These are phyloP conservation scores for Cybosia mesomella DNA, from an alignment of 2,888 invertebrate species.

Conservation along the genomic window DNA sequence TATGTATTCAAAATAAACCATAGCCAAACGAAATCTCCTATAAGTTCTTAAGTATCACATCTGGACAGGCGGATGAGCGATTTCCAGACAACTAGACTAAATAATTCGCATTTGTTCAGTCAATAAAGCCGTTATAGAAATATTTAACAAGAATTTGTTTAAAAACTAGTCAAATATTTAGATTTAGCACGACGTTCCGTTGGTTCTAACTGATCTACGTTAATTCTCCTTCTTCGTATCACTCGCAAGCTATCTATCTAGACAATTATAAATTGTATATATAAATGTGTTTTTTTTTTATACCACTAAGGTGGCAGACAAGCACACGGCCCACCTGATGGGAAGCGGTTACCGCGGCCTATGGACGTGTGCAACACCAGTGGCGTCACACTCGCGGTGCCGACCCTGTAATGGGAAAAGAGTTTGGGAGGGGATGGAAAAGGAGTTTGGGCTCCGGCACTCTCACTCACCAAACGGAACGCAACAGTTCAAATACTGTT, in stretches of 20 bases:
- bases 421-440: no score
- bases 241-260: not conserved
- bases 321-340: no score
- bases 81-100: constrained; percentile 23
- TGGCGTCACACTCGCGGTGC: no score
- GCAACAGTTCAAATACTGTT: no score
- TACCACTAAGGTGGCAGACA: no score
- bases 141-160: constrained; percentile 14
- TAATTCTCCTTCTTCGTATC: constrained; percentile 7
- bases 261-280: not conserved
- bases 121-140: constrained; percentile 21
- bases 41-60: constrained; percentile 7
- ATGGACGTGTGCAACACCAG: no score
- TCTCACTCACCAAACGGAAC: no score
- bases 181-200: constrained; percentile 6
- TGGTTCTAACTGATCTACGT: constrained; percentile 10
- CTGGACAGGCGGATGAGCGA: constrained; percentile 6
- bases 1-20: not conserved
- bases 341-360: no score
- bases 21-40: not conserved
- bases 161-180: constrained; percentile 25
- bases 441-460: no score
- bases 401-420: no score
- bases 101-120: constrained; percentile 24
- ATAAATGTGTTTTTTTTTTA: no score